Percentiles rank a stretch among this genome's conserved stretches.
These are phyloP conservation scores for Microcebus griseorufus DNA, from an alignment of 2,113 vertebrate genomes.

Conservation along the genomic window DNA sequence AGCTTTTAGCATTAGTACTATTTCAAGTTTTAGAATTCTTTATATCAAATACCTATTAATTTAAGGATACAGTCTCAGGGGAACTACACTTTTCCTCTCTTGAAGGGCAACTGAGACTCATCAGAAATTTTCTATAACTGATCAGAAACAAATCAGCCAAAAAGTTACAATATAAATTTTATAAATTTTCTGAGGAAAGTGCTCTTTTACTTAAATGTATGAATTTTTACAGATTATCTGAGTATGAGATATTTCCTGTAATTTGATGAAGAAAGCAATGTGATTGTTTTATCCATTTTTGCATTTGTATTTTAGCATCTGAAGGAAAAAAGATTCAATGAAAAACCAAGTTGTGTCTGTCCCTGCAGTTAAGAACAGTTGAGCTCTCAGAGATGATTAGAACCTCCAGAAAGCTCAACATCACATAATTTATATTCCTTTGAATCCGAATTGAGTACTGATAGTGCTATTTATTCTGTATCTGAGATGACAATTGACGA, in stretches of 20 bases:
- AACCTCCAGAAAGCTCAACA: not conserved
- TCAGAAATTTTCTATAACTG: not conserved
- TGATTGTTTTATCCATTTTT: not conserved
- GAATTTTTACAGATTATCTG: not conserved
- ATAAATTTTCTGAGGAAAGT: not conserved
- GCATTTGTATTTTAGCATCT: not conserved
- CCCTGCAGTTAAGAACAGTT: not conserved
- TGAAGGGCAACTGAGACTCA: not conserved
- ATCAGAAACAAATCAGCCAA: not conserved
- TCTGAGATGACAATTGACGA: constrained; percentile 48
- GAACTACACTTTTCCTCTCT: not conserved
- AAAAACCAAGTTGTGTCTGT: not conserved
- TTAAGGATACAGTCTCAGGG: not conserved
- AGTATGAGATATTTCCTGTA: not conserved
- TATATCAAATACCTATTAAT: not conserved
- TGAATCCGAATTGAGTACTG: not conserved
- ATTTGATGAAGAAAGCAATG: not conserved
- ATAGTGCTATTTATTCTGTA: not conserved
- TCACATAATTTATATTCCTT: not conserved
- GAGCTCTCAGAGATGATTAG: not conserved
- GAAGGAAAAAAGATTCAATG: not conserved
- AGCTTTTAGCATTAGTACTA: not conserved
- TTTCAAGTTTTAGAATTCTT: not conserved
- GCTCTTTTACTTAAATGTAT: not conserved
- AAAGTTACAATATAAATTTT: not conserved